Evolutionary conservation across 2,113 vertebrate species (phyloP).

Genomic region (Cheirogaleus medius): DNA sequence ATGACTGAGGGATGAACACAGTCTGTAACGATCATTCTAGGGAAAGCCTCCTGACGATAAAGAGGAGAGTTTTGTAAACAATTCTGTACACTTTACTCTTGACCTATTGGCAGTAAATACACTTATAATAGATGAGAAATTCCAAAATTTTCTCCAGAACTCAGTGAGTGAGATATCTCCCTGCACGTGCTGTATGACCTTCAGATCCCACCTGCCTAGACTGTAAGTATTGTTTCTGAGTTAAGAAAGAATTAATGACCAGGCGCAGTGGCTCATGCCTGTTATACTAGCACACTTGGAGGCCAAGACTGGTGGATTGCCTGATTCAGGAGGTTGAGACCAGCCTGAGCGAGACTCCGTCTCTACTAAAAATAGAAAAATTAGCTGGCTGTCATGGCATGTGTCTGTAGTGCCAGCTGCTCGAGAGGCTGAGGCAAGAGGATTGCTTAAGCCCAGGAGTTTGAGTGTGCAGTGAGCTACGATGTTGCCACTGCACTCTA

Average conservation of each 20-base stretch:
- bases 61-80: not conserved
- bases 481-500: no score
- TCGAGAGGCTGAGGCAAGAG: no score
- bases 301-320: no score
- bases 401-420: no score
- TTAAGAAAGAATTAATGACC: not conserved
- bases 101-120: not conserved
- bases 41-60: not conserved
- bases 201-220: not conserved
- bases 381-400: no score
- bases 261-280: no score
- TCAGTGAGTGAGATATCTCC: not conserved
- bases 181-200: accelerated
- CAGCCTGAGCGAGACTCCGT: no score
- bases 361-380: no score
- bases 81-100: not conserved
- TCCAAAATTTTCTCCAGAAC: not conserved
- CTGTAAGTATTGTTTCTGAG: not conserved
- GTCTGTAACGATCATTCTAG: not conserved
- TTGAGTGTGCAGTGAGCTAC: no score
- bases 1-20: not conserved
- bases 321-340: no score
- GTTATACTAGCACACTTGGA: no score
- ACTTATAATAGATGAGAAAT: not conserved
- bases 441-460: no score